A percentile compares a stretch with the other conserved stretches of the same genome.
These are phyloP conservation scores for Brachynemurus nebulosus DNA, from an alignment of 2,888 invertebrate species.

Conservation along the genomic window DNA sequence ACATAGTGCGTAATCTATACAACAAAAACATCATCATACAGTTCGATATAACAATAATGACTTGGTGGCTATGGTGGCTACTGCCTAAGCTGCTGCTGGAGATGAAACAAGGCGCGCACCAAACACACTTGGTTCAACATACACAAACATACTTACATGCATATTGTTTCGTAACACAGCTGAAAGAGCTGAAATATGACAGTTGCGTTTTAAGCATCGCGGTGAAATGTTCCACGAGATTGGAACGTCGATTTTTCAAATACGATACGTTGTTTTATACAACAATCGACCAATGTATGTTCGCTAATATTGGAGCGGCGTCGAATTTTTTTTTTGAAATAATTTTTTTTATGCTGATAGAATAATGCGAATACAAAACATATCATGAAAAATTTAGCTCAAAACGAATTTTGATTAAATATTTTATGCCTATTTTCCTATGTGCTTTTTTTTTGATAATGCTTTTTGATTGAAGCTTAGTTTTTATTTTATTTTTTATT, in stretches of 20 bases:
- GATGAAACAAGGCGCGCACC: neutral
- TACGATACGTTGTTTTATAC: too few species aligned
- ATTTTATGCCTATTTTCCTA: too few species aligned
- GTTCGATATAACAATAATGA: too few species aligned
- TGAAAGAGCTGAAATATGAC: too few species aligned
- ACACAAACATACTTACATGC: neutral
- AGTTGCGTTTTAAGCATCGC: neutral
- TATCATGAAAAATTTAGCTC: neutral
- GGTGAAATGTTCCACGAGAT: neutral
- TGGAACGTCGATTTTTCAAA: neutral
- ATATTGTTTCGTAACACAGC: constrained; percentile 1
- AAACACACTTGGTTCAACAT: neutral
- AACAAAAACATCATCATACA: too few species aligned
- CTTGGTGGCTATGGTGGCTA: too few species aligned
- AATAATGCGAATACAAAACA: neutral
- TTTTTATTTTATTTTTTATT: neutral
- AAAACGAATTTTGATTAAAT: neutral
- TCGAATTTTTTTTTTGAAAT: too few species aligned
- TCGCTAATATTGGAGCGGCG: too few species aligned
- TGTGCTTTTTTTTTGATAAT: neutral
- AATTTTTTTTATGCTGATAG: neutral
- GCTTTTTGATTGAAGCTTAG: neutral
- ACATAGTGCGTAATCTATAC: too few species aligned
- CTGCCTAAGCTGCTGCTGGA: too few species aligned
- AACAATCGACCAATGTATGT: too few species aligned